Evolutionary conservation across 2,113 vertebrate genomes (phyloP), one percentile per base, ranked within the genome.

Genomic region (Ancistrus triradiatus): DNA sequence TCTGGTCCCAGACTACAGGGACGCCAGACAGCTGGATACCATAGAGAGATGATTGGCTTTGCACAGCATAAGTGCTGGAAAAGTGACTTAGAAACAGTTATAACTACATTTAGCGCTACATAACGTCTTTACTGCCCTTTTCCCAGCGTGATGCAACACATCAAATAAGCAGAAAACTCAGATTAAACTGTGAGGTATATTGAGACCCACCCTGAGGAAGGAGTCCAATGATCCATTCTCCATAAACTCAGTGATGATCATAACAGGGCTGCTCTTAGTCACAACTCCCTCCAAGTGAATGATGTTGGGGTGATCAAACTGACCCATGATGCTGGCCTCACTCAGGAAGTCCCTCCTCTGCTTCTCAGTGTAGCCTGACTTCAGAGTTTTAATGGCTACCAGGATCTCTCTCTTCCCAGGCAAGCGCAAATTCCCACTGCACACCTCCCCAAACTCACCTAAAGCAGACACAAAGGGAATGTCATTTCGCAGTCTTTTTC

Each of bases 191-290:
- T 13, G 2, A 46, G 28, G 21, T 24, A 6, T 27, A 56, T 22
- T 15, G 24, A 49, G 19, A 57, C 61, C 5, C 40, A 97, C 95
- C 90, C 95, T 78, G 15, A 98, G 89, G 85, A 98, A 98, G 66
- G 94, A 96, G 74, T 98, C 95, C 33, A 98, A 85, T 0, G 95
- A 97, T 21, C 95, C 95, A 0, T 98, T 98, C 82, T 98, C 95
- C 95, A 98, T 98, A 85, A 97, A 98, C 81, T 98, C 95, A 0
- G 95, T 98, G 64, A 98, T 87, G 78, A 98, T 98, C 93, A 97
- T 97, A 53, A 96, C 92, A 0, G 95, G 95, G 0, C 85, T 89
- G 79, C 92, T 98, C 81, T 95, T 98, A 73, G 95, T 98, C 75
- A 98, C 93, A 3, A 98, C 95, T 0, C 95, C 95, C 64, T 97